Conservation (phyloP, 2,888 invertebrate species). For the Oxycera nigricornis region DNA sequence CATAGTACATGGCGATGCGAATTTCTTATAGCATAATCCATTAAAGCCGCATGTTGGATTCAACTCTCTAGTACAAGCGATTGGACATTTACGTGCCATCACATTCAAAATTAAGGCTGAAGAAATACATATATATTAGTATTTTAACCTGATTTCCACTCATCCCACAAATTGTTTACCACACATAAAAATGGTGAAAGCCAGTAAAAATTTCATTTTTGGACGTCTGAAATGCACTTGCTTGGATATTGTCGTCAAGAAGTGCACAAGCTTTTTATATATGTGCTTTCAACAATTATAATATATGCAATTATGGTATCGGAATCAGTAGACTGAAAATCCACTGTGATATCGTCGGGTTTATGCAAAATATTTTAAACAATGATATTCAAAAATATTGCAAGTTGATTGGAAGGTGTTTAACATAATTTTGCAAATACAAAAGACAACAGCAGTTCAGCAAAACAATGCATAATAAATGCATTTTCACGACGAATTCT, state of each 20-base stretch:
- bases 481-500: no score
- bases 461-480: no score
- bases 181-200: not conserved
- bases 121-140: conserved; percentile 8
- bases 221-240: not conserved
- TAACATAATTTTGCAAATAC: no score
- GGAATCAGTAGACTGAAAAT: not conserved
- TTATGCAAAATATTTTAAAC: no score
- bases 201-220: not conserved
- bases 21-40: conserved; percentile 28
- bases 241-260: not conserved
- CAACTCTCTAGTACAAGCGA: conserved; percentile 25
- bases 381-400: no score
- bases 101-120: not conserved
- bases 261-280: not conserved
- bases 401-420: no score
- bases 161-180: not conserved
- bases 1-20: conserved; percentile 30
- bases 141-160: not conserved
- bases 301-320: not conserved
- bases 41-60: conserved; percentile 38
- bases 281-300: not conserved
- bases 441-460: no score
- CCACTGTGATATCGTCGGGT: not conserved
- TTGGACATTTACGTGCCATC: conserved; percentile 16